A percentile compares a stretch with the other conserved stretches of the same genome.
Conservation (phyloP, 2,113 vertebrate species). For the Dipodomys stephensi region DNA sequence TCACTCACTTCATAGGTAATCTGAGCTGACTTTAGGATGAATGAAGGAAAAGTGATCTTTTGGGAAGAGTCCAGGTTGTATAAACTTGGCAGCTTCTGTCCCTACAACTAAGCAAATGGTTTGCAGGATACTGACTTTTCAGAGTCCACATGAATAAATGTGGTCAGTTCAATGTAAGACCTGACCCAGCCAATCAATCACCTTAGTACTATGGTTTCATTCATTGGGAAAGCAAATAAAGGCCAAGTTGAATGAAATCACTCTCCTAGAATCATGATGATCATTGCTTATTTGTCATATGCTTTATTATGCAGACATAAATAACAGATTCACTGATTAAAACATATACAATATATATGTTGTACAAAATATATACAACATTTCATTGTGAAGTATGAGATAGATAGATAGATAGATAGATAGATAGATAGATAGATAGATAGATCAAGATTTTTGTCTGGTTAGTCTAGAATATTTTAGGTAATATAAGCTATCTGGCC, state of each 20-base stretch:
- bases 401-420: not conserved
- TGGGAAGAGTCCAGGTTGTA: not conserved
- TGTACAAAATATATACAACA: not conserved
- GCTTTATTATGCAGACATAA: not conserved
- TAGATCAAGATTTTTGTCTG: not conserved
- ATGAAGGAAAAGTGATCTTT: not conserved
- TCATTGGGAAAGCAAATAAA: not conserved
- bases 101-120: not conserved
- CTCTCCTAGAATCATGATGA: not conserved
- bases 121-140: not conserved
- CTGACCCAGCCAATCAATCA: not conserved
- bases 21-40: not conserved
- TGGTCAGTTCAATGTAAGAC: not conserved
- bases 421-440: not conserved
- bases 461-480: not conserved
- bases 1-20: not conserved
- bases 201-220: rapidly evolving
- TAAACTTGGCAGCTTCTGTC: not conserved
- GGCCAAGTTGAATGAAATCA: not conserved
- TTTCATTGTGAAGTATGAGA: not conserved
- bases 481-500: not conserved
- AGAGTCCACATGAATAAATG: not conserved
- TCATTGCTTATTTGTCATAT: not conserved
- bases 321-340: not conserved
- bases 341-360: no score